Percentiles rank a stretch among this genome's conserved stretches.
Evolutionary conservation across 2,113 vertebrate genomes (phyloP).

Genomic region (Ibidorhyncha struthersii): DNA sequence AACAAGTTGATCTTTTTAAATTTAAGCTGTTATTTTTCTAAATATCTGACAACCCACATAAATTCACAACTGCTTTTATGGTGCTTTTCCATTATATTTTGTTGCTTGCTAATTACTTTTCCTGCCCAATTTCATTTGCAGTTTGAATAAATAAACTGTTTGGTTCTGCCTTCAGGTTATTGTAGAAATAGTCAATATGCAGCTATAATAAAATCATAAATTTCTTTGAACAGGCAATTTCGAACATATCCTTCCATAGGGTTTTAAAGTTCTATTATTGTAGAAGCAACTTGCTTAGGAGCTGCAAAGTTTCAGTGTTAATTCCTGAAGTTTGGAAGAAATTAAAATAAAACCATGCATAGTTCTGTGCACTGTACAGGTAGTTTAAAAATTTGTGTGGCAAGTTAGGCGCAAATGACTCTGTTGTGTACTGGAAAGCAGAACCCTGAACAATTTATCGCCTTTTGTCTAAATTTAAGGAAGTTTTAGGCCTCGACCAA

Average conservation of each 20-base stretch:
- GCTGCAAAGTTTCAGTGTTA: constrained; percentile 49
- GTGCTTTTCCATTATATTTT: constrained; percentile 79
- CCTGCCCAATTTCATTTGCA: constrained; percentile 79
- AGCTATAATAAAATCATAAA: constrained; percentile 83
- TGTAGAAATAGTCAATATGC: constrained; percentile 79
- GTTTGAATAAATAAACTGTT: constrained; percentile 83
- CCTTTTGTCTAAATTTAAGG: neutral
- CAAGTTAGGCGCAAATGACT: neutral
- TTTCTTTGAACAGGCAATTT: constrained; percentile 82
- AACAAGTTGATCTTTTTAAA: constrained; percentile 60
- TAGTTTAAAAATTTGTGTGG: constrained; percentile 17
- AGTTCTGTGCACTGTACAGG: neutral
- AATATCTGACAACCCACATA: constrained; percentile 72
- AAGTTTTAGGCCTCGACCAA: neutral
- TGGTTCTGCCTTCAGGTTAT: constrained; percentile 76
- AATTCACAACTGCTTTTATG: constrained; percentile 74
- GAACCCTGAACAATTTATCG: neutral
- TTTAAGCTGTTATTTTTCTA: constrained; percentile 74
- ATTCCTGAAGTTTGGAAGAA: constrained; percentile 50
- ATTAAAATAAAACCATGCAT: neutral
- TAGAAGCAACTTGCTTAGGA: constrained; percentile 64
- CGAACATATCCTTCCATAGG: constrained; percentile 64
- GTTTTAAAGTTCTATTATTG: constrained; percentile 72
- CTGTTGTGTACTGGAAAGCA: neutral
- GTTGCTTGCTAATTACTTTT: constrained; percentile 82